Conservation (phyloP, 2,797 vertebrate species). For the Menidia menidia region DNA sequence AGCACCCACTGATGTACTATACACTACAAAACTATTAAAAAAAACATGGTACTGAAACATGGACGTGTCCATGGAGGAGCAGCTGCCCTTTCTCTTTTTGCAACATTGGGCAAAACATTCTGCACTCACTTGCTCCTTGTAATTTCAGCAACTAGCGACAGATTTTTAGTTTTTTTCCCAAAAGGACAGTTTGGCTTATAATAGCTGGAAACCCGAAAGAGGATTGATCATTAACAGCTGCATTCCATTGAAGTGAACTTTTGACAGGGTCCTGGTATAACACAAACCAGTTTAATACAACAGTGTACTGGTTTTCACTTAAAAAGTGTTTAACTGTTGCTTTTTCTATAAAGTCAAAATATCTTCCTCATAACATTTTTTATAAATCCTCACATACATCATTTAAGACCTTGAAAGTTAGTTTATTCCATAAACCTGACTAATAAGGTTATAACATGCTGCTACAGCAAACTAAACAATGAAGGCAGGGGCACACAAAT, state of each 20-base stretch:
- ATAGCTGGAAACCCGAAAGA: neutral
- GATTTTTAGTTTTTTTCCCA: neutral
- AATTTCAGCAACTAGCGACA: neutral
- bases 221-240: neutral
- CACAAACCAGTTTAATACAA: neutral
- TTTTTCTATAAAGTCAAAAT: slow-evolving; percentile 4
- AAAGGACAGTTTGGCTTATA: neutral
- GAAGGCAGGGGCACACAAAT: slow-evolving; percentile 1
- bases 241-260: slow-evolving; percentile 3
- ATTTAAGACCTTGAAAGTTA: no score
- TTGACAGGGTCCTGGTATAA: neutral
- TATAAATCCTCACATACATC: neutral
- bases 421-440: no score
- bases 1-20: neutral
- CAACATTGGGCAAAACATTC: neutral
- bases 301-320: neutral
- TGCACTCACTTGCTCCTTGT: neutral
- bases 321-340: neutral
- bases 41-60: neutral
- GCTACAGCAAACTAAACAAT: slow-evolving; percentile 2
- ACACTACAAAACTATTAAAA: no score
- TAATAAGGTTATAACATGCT: no score
- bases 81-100: neutral
- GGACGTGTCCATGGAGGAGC: neutral
- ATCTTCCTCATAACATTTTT: neutral